These are phyloP conservation scores for Lophius piscatorius DNA, from an alignment of 2,113 vertebrate genomes.

Conservation along the genomic window DNA sequence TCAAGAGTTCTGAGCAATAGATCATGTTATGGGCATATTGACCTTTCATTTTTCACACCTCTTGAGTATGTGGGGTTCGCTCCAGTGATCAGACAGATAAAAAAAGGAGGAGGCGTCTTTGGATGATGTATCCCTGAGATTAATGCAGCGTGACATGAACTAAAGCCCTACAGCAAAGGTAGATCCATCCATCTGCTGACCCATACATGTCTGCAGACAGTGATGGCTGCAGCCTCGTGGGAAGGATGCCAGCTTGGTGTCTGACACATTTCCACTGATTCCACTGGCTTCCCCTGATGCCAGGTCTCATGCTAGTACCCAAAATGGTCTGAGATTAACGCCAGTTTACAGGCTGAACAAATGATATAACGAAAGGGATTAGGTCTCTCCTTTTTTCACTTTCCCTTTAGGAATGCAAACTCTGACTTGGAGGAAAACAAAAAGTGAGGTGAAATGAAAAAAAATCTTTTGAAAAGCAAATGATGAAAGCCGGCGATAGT, in stretches of 20 bases:
- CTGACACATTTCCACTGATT: conserved; percentile 48
- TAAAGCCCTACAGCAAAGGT: conserved; percentile 68
- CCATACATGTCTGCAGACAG: conserved; percentile 55
- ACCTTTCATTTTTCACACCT: conserved; percentile 3
- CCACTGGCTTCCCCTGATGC: conserved; percentile 21
- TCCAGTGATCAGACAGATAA: conserved; percentile 36
- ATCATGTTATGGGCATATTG: background rate
- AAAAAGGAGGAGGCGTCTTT: conserved; percentile 22
- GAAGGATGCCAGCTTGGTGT: conserved; percentile 73
- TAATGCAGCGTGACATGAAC: conserved; percentile 68
- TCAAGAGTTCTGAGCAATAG: background rate
- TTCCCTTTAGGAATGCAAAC: no score
- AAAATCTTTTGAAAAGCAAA: no score
- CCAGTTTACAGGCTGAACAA: no score
- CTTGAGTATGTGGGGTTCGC: conserved; percentile 20
- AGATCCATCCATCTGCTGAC: conserved; percentile 70
- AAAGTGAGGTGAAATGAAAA: no score
- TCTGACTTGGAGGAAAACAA: no score
- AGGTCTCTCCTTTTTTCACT: no score
- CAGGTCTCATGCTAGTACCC: conserved; percentile 14
- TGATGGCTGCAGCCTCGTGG: conserved; percentile 62
- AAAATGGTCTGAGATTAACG: background rate
- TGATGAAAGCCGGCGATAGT: no score
- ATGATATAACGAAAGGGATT: no score
- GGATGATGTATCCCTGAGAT: conserved; percentile 57